phyloP scores from a whole-genome alignment of 1,140 invertebrate species.

The Cardiocondyla obscurior region DNA sequence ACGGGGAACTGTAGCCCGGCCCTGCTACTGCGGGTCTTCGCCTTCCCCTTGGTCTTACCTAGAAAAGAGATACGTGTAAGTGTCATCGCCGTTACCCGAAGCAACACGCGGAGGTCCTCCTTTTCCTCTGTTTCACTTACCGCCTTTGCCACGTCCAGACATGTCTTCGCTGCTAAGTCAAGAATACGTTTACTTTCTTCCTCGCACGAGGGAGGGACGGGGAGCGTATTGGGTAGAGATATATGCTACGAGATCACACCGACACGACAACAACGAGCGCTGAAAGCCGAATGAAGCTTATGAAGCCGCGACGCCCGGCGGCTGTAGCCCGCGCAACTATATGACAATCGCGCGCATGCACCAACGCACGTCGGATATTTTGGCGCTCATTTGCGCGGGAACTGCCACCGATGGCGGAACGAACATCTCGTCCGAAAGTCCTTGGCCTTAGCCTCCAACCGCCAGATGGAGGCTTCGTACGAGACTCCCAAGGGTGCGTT shows the following conservation, averaged over 20 bases:
- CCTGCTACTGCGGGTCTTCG: constrained; percentile 85
- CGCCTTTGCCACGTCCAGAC: constrained; percentile 76
- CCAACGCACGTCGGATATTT: constrained; percentile 73
- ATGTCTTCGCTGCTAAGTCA: constrained; percentile 52
- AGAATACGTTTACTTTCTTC: background rate
- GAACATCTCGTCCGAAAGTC: background rate
- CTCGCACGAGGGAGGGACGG: background rate
- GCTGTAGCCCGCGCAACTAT: constrained; percentile 32
- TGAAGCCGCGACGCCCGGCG: no score
- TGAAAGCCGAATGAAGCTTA: constrained; percentile 66
- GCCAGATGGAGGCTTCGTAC: no score
- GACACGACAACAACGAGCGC: constrained; percentile 12
- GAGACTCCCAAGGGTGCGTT: no score
- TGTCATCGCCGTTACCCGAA: background rate
- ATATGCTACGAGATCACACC: background rate
- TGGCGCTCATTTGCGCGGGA: constrained; percentile 70
- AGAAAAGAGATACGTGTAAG: constrained; percentile 67
- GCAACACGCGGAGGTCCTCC: background rate
- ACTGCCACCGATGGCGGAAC: background rate
- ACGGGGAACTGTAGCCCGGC: constrained; percentile 89
- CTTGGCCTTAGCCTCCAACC: no score
- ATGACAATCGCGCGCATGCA: constrained; percentile 60
- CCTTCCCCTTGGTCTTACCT: constrained; percentile 84
- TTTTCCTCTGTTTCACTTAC: constrained; percentile 54
- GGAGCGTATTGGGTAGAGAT: background rate